A percentile compares a stretch with the other conserved stretches of the same genome.
Evolutionary conservation across 1,140 invertebrate species (phyloP).

Genomic region (Sycobia sp.): DNA sequence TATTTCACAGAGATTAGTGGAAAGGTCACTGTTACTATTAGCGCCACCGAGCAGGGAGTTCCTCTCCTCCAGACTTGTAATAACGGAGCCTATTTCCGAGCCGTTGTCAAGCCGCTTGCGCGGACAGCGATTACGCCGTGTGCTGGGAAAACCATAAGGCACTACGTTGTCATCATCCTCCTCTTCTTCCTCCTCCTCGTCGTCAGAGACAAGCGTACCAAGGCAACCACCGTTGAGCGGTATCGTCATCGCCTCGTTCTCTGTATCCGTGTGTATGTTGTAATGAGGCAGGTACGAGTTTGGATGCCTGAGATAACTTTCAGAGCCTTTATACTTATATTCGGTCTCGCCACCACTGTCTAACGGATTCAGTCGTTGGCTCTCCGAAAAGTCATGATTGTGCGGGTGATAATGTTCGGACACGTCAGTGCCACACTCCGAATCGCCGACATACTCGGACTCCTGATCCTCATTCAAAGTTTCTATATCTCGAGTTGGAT

Average conservation of each 20-base stretch:
- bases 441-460: constrained; percentile 73
- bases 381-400: constrained; percentile 65
- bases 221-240: constrained; percentile 54
- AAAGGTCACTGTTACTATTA: constrained; percentile 82
- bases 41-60: constrained; percentile 74
- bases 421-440: constrained; percentile 69
- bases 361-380: constrained; percentile 67
- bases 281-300: constrained; percentile 83
- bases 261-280: constrained; percentile 72
- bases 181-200: constrained; percentile 47
- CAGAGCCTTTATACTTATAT: constrained; percentile 63
- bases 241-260: constrained; percentile 64
- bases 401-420: constrained; percentile 65
- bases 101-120: constrained; percentile 52
- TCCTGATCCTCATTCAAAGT: constrained; percentile 74
- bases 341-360: constrained; percentile 69
- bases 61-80: constrained; percentile 70
- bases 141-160: constrained; percentile 72
- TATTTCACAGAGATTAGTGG: constrained; percentile 88
- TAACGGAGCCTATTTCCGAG: constrained; percentile 65
- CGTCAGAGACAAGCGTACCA: constrained; percentile 51
- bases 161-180: constrained; percentile 68
- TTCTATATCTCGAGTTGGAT: constrained; percentile 69
- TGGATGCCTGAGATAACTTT: constrained; percentile 79
- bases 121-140: constrained; percentile 62